Base-by-base conservation (phyloP, 2,888 invertebrate species). In the Oscheius sp. region DNA sequence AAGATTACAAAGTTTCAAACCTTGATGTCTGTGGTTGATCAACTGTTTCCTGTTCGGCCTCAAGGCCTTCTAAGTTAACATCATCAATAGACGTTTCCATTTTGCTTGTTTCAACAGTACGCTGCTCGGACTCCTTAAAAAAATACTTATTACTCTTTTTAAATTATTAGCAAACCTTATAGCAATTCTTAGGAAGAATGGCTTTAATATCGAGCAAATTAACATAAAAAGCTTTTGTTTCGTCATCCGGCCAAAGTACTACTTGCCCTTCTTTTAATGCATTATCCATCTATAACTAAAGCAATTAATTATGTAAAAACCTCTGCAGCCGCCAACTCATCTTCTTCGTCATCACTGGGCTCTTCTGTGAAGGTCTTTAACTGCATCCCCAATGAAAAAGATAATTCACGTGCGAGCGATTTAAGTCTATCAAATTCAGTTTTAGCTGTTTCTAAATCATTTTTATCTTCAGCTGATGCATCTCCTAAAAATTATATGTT, bases 391-490 rank as follows among this genome's bases (percentile, higher is more conserved):
- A 82, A 32, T 1, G 72, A 67, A 38, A 24, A 71, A 47, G 47
- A 71, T 47, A 75, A 57, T 33, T 71, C 82, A 32, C 3, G 69
- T 70, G 6, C 36, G 41, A 20, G 72, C 63, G 32, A 45, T 47
- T 44, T 63, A 28, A 24, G 88, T 86, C 94, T 93, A 74, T 94
- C 93, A 85, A 93, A 93, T 47, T 69, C 63, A 5, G 64, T 66
- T 26, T 80, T 77, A n/a, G 47, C 22, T 86, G 93, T 93, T 73
- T 94, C 93, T 86, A 93, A 93, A 45, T 41, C 51, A 2, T 51
- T 50, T 17, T 82, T 82, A 26, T 82, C 82, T 24, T 80, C 81
- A 9, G 74, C 74, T 6, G 77, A 72, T n/a, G 84, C 84, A 65
- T 84, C 84, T 47, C 84, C 82, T 82, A 41, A 67, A 74, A 17